These are phyloP conservation scores for Drosophila guanche DNA, from an alignment of 1,140 invertebrate genomes.

Conservation along the genomic window DNA sequence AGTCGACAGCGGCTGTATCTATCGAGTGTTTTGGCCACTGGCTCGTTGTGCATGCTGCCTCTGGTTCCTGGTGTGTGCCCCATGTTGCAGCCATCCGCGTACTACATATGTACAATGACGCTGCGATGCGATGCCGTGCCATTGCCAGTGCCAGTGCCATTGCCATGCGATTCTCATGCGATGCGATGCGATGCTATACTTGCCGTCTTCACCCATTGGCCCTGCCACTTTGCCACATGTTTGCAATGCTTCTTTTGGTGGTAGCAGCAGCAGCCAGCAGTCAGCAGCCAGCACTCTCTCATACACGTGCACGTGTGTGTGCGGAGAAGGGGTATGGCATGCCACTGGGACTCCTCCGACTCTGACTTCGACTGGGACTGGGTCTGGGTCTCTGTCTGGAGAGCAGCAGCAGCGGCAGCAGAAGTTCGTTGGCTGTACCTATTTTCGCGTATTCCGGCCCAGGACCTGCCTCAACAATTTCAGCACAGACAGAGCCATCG, in stretches of 20 bases:
- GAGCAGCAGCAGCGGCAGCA: slow-evolving; percentile 50
- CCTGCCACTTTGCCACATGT: slow-evolving; percentile 67
- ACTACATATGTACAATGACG: slow-evolving; percentile 59
- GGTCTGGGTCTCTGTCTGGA: slow-evolving; percentile 52
- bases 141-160: slow-evolving; percentile 19
- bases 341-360: no score
- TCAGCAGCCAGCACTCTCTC: slow-evolving; percentile 30
- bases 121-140: slow-evolving; percentile 43
- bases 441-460: slow-evolving; percentile 76
- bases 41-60: slow-evolving; percentile 64
- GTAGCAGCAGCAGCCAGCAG: slow-evolving; percentile 38
- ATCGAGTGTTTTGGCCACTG: slow-evolving; percentile 76
- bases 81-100: slow-evolving; percentile 45
- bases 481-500: slow-evolving; percentile 46
- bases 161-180: slow-evolving; percentile 19
- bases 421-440: slow-evolving; percentile 83
- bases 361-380: no score
- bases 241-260: slow-evolving; percentile 55
- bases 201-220: slow-evolving; percentile 74
- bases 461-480: slow-evolving; percentile 83
- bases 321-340: no score
- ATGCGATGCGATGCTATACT: slow-evolving; percentile 28
- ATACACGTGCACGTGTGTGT: slow-evolving; percentile 7
- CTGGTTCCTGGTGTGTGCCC: slow-evolving; percentile 36
- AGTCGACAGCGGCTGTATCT: slow-evolving; percentile 65